Base-by-base conservation (phyloP, 1,140 invertebrate species). In the Charaxes varanes region DNA sequence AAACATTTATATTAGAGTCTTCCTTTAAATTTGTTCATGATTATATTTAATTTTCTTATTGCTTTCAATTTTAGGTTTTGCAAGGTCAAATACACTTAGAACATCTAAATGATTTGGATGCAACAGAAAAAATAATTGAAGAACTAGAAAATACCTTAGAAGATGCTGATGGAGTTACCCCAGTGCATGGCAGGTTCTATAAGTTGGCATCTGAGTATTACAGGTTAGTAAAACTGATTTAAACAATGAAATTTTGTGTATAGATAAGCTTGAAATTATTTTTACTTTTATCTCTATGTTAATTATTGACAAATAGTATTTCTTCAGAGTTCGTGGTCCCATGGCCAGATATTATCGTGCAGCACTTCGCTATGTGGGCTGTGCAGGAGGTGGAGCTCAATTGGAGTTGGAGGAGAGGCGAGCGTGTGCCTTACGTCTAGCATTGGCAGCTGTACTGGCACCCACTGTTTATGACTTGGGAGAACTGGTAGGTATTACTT, bases 391-490 rank as follows among this genome's bases (percentile, higher is more conserved):
- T 2, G 88, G 90, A 16, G 90, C 89, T 7, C 65, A 90, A 11
- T 84, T 84, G 18, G 85, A 81, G 41, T 87, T 89, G 0, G 54
- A 90, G 91, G 66, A 92, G 94, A 82, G 88, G 88, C 44, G 91
- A 92, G 53, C 92, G 93, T 70, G 36, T 6, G 97, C 97, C 0
- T 95, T 97, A 71, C 93, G 96, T 56, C 86, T 99, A 7, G 94
- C 96, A 0, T 82, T 99, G 3, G 97, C 98, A 5, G 97, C 97
- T 0, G 87, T 99, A 6, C 77, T 99, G 0, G 97, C 97, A 5
- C 94, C 99, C 63, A 94, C 94, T 21, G 94, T 99, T 8, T 99
- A 99, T 76, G 99, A 99, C 81, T 92, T 99, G 63, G 97, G 97
- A 0, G 98, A 99, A 86, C 82, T 99, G 63, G 90, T 94, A 63